phyloP scores from a whole-genome alignment of 2,797 vertebrate genomes.

The Microtus obscurus region DNA sequence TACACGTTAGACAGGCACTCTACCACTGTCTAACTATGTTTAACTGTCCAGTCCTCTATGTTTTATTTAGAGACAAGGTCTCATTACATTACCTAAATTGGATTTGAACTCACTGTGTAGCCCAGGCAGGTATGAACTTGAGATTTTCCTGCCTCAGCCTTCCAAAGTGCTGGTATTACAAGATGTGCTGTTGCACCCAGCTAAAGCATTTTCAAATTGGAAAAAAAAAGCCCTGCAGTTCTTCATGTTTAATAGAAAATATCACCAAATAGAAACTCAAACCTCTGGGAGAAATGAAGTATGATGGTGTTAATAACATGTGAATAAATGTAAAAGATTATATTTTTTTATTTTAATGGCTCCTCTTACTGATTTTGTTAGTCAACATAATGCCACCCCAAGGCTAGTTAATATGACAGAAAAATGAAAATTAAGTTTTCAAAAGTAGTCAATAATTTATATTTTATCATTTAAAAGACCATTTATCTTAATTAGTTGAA shows the following conservation, averaged over 20 bases:
- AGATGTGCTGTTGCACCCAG: background rate
- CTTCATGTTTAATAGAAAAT: background rate
- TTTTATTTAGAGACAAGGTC: background rate
- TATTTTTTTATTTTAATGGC: background rate
- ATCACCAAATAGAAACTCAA: background rate
- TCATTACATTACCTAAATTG: background rate
- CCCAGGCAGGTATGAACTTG: background rate
- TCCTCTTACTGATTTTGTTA: conserved; percentile 42
- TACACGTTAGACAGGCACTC: too few species aligned
- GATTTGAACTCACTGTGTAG: background rate
- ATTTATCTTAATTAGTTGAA: conserved; percentile 23
- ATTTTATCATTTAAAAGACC: background rate
- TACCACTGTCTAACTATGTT: too few species aligned
- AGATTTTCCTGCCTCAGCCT: background rate
- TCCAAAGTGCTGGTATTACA: background rate
- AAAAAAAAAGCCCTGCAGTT: background rate
- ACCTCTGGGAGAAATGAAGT: background rate
- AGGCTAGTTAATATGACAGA: background rate
- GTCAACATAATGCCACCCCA: conserved; percentile 13
- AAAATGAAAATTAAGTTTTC: conserved; percentile 26
- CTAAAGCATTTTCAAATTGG: background rate
- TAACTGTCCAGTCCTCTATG: too few species aligned
- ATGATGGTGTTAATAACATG: background rate
- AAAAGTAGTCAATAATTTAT: conserved; percentile 32
- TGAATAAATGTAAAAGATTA: background rate